phyloP scores from a whole-genome alignment of 1,140 invertebrate genomes.

The Psix sp. region DNA sequence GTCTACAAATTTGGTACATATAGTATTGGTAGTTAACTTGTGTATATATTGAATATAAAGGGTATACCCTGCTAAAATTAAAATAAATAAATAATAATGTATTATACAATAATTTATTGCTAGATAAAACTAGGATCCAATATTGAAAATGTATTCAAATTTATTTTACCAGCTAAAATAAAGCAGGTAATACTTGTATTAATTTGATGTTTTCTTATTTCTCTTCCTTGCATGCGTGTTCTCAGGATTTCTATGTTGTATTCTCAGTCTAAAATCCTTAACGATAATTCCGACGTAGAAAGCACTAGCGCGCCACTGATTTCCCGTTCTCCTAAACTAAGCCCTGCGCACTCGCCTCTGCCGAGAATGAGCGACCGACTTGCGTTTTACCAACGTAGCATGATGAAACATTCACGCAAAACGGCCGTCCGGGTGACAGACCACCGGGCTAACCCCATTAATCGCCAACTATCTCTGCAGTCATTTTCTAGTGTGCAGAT shows the following conservation, averaged over 20 bases:
- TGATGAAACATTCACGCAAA: conserved; percentile 31
- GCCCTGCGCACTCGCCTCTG: conserved; percentile 38
- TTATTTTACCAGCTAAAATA: too few relatives aligned
- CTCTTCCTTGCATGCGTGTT: conserved; percentile 61
- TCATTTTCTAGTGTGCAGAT: conserved; percentile 27
- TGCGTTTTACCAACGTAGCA: conserved; percentile 47
- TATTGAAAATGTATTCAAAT: too few relatives aligned
- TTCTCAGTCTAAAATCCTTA: conserved; percentile 63
- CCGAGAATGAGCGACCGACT: conserved; percentile 60
- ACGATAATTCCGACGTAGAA: conserved; percentile 65
- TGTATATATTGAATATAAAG: too few relatives aligned
- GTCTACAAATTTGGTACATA: too few relatives aligned
- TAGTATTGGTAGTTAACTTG: too few relatives aligned
- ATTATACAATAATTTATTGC: too few relatives aligned
- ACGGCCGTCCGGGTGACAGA: conserved; percentile 52
- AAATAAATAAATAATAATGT: too few relatives aligned
- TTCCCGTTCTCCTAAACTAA: conserved; percentile 38
- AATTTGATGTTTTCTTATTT: conserved; percentile 61
- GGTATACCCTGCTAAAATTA: too few relatives aligned
- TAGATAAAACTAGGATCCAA: too few relatives aligned
- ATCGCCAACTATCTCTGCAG: conserved; percentile 48
- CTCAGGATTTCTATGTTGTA: conserved; percentile 66
- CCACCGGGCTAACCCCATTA: conserved; percentile 31
- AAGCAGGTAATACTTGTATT: conserved; percentile 18
- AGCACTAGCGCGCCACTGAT: conserved; percentile 61